Evolutionary conservation across 1,140 invertebrate genomes (phyloP).

Genomic region (Habropoda laboriosa): DNA sequence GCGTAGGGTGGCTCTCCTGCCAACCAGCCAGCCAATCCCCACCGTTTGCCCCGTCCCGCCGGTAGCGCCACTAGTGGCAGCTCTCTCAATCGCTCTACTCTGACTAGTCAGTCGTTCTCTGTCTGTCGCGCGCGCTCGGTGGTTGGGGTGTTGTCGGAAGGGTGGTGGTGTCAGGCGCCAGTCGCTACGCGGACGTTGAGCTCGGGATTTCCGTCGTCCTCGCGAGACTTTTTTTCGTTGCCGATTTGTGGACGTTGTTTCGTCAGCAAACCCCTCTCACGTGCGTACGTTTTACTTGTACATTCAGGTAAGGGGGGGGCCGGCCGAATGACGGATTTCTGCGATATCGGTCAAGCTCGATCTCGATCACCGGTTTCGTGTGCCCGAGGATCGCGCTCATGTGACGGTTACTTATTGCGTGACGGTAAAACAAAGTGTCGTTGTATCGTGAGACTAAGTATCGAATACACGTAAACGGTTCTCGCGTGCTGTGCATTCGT

Average conservation of each 20-base stretch:
- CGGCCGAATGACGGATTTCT: constrained; percentile 26
- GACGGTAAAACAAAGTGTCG: neutral
- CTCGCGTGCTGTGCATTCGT: constrained; percentile 5
- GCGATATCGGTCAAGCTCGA: constrained; percentile 4
- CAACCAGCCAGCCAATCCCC: constrained; percentile 61
- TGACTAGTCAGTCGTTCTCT: constrained; percentile 30
- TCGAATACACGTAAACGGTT: neutral
- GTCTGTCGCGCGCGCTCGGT: constrained; percentile 37
- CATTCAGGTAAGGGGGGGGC: neutral
- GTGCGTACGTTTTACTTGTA: neutral
- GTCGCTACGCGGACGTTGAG: constrained; percentile 69
- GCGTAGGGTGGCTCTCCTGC: constrained; percentile 28
- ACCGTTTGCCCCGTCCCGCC: constrained; percentile 29
- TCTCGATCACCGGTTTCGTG: constrained; percentile 25
- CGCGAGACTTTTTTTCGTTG: constrained; percentile 22
- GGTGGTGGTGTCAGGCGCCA: constrained; percentile 71
- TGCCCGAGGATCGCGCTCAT: constrained; percentile 4
- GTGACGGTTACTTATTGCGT: neutral
- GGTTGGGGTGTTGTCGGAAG: constrained; percentile 69
- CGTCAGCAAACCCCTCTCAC: neutral
- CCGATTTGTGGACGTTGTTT: neutral
- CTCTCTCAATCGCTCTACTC: constrained; percentile 45
- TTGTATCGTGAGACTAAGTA: neutral
- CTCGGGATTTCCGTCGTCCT: constrained; percentile 51
- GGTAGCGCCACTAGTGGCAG: constrained; percentile 54